phyloP scores from a whole-genome alignment of 1,140 invertebrate species.

The Eubasilissa regina region DNA sequence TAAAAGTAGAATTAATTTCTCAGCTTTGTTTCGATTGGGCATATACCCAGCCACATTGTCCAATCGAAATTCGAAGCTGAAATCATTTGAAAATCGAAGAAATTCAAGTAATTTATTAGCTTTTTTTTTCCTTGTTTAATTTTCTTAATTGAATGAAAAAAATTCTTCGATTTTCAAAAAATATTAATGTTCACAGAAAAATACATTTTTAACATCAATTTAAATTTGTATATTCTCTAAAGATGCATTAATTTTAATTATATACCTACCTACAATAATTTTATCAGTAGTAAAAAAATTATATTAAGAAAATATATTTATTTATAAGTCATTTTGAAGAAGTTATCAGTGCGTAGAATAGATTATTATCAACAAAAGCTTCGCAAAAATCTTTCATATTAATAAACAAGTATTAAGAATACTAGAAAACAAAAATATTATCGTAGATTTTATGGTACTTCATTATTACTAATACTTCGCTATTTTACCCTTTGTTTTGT shows the following conservation, averaged over 20 bases:
- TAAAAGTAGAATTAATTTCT: conserved; percentile 25
- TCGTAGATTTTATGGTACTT: no score
- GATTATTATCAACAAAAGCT: neutral
- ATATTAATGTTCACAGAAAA: neutral
- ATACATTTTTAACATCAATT: conserved; percentile 11
- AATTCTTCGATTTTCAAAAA: conserved; percentile 26
- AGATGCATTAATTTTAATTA: conserved; percentile 9
- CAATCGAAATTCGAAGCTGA: conserved; percentile 61
- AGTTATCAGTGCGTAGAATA: conserved; percentile 5
- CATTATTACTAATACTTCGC: no score
- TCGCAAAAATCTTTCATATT: neutral
- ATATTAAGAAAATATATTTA: conserved; percentile 26
- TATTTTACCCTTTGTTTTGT: no score
- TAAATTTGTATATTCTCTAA: conserved; percentile 22
- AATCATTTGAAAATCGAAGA: conserved; percentile 39
- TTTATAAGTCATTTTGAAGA: conserved; percentile 17
- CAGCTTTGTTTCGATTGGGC: conserved; percentile 62
- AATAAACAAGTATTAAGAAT: no score
- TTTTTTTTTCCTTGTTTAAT: neutral
- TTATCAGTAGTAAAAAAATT: conserved; percentile 5
- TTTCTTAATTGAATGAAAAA: conserved; percentile 30
- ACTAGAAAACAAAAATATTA: no score
- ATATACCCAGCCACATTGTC: conserved; percentile 63
- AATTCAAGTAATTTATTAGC: conserved; percentile 5
- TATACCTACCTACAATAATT: neutral